A percentile compares a stretch with the other conserved stretches of the same genome.
phyloP scores from a whole-genome alignment of 2,888 invertebrate genomes.

The Lacanobia oleracea region DNA sequence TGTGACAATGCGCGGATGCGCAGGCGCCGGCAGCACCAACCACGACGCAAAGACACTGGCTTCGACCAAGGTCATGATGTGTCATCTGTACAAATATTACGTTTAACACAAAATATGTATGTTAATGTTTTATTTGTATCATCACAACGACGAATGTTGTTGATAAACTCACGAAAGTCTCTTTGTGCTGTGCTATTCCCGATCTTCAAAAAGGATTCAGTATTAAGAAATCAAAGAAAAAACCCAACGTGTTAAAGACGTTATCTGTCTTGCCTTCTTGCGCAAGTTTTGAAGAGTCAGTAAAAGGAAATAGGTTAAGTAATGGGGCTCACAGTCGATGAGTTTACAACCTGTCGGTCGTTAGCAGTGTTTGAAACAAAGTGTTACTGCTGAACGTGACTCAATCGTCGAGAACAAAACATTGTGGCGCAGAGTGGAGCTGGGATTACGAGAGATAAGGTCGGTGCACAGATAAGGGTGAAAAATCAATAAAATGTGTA shows the following conservation, averaged over 20 bases:
- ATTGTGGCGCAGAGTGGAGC: constrained; percentile 7
- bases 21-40: constrained; percentile 22
- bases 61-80: constrained; percentile 51
- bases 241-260: constrained; percentile 20
- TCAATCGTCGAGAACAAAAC: constrained; percentile 35
- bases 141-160: not conserved
- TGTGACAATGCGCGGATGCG: constrained; percentile 52
- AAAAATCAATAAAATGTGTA: constrained; percentile 36
- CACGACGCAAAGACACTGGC: constrained; percentile 31
- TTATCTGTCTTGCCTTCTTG: constrained; percentile 11
- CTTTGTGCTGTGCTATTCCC: not conserved
- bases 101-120: constrained; percentile 25
- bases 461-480: constrained; percentile 35
- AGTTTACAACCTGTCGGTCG: constrained; percentile 45
- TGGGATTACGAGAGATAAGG: constrained; percentile 42
- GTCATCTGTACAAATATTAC: constrained; percentile 55
- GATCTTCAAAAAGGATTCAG: constrained; percentile 5
- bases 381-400: constrained; percentile 27
- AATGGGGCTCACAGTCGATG: constrained; percentile 37
- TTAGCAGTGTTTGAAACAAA: constrained; percentile 32
- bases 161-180: not conserved
- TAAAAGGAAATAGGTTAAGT: constrained; percentile 51
- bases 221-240: constrained; percentile 28
- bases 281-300: constrained; percentile 39
- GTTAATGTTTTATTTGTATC: constrained; percentile 3